Conservation (phyloP, 2,797 vertebrate genomes). For the Chrysocyon brachyurus region DNA sequence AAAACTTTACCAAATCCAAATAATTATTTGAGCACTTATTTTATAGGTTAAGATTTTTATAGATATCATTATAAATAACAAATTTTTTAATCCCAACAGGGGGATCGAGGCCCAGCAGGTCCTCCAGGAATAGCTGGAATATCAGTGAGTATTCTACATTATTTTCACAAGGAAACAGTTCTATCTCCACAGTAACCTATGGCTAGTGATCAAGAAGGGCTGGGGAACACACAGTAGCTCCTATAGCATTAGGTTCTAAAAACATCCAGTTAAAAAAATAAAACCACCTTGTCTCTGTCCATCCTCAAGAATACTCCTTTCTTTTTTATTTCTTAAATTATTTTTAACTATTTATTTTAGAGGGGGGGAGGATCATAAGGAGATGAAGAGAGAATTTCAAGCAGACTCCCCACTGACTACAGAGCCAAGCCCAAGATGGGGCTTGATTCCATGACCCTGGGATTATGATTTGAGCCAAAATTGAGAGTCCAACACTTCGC, state of each 20-base stretch:
- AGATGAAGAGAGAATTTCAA: background rate
- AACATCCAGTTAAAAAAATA: background rate
- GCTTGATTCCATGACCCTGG: background rate
- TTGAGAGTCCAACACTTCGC: background rate
- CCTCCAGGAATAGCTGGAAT: slow-evolving; percentile 91
- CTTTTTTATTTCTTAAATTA: background rate
- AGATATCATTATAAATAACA: background rate
- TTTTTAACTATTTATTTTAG: background rate
- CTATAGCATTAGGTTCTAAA: background rate
- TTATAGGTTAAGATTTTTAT: background rate
- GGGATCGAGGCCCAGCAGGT: slow-evolving; percentile 94
- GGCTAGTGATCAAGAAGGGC: background rate
- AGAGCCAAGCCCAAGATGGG: background rate
- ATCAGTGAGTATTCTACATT: slow-evolving; percentile 86
- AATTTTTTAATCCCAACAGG: slow-evolving; percentile 89
- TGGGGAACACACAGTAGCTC: background rate
- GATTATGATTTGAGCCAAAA: background rate
- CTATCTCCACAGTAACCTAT: background rate
- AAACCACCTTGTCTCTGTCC: background rate
- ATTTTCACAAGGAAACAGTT: background rate
- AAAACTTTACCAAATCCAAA: slow-evolving; percentile 24
- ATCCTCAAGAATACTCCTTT: background rate
- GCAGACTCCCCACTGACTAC: background rate
- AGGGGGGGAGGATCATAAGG: background rate
- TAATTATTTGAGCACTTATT: background rate